Evolutionary conservation across 2,797 vertebrate genomes (phyloP).

Genomic region (Enteromius unitaeniatus): DNA sequence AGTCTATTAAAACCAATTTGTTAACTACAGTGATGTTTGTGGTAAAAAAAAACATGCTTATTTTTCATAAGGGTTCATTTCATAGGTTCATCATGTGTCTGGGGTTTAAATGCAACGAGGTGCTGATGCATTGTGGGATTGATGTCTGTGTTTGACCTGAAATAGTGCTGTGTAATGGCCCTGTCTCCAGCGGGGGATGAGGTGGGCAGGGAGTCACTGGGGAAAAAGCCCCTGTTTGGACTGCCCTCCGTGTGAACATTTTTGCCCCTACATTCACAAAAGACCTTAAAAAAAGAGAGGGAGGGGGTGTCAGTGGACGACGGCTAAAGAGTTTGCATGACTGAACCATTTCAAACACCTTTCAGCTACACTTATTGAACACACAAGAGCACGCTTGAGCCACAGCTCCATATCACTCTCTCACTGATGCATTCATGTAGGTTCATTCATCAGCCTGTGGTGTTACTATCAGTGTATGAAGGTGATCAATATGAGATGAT

Average conservation of each 20-base stretch:
- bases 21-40: not conserved
- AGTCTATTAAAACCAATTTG: not conserved
- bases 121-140: constrained; percentile 12
- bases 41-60: not conserved
- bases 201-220: constrained; percentile 32
- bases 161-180: constrained; percentile 36
- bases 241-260: constrained; percentile 58
- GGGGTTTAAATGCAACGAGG: not conserved
- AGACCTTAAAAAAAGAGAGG: constrained; percentile 32
- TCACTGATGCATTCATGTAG: constrained; percentile 1
- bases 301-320: constrained; percentile 2
- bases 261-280: constrained; percentile 55
- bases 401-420: not conserved
- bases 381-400: not conserved
- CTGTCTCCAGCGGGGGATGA: constrained; percentile 7
- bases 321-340: constrained; percentile 53
- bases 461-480: not conserved
- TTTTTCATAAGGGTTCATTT: not conserved
- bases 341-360: constrained; percentile 59
- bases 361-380: constrained; percentile 34
- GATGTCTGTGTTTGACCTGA: constrained; percentile 10
- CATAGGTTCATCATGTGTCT: not conserved
- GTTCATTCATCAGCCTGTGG: not conserved
- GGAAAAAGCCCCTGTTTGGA: constrained; percentile 56
- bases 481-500: no score